Base-by-base conservation (phyloP, 1,140 invertebrate species). In the Monomorium pharaonis region DNA sequence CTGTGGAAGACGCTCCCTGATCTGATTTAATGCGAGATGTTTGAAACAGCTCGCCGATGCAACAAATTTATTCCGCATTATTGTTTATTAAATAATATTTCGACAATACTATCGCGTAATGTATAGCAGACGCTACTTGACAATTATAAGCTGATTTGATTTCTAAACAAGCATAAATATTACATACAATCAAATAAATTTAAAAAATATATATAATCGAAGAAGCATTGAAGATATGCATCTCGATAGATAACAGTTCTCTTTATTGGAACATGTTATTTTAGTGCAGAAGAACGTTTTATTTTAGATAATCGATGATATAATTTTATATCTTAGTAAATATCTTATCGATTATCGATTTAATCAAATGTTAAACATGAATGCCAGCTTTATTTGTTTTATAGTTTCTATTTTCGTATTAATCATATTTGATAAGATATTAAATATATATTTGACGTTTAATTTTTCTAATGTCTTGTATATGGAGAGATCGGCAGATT, bases 391-490 rank as follows among this genome's bases (percentile, higher is more conserved):
- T 51, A 67, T 49, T 51, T 33, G 10, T 2, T 44, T n/a, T 67
- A 37, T 14, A 51, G 2, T 30, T 47, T 77, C 9, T 42, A 77
- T 77, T 77, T n/a, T 30, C 37, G 33, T 16, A 14, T 80, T 6
- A 18, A 62, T 14, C 30, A 42, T n/a, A 37, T 24, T 30, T 54
- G 63, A 77, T 84, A 77, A 84, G 27, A 12, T 33, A 37, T 72
- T 44, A 27, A 65, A 42, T 21, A n/a, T 54, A 42, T 21, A n/a
- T 54, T 5, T 14, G 16, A 63, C 27, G 72, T 87, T 44, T 87
- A 67, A 2, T 33, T 51, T 37, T 78, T 49, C 1, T 2, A 33
- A 24, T 0, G 3, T 30, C 24, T 77, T 12, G 3, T 27, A 4
- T 6, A 18, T 37, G 58, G 9, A 72, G 7, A 47, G 6, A 47